Base-by-base conservation (phyloP, 2,797 vertebrate species). In the Tragelaphus eurycerus region DNA sequence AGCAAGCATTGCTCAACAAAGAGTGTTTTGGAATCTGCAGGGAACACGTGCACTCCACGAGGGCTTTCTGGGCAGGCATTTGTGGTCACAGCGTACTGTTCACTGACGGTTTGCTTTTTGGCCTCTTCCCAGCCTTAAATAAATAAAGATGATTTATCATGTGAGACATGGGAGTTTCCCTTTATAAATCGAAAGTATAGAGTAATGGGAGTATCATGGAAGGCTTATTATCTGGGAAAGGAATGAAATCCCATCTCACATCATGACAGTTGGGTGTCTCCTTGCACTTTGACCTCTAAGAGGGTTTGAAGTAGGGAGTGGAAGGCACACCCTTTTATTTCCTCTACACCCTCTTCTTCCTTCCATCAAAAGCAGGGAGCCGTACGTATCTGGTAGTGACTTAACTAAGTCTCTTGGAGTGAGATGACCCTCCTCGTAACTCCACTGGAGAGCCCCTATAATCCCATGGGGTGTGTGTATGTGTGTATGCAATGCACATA, bases 131-230 rank as follows among this genome's bases (percentile, higher is more conserved):
- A 89, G 71, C 23, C 55, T 71, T 50, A 54, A 85, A 48, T 88
- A 93, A 95, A 95, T 87, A 94, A 71, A 76, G 86, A 93, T 81
- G 88, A 93, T 85, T 94, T 88, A 90, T 74, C 83, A 54, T 9
- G 62, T 46, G 71, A 88, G 52, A 76, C n/a, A 9, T 52, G 54
- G 85, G 93, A 60, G 59, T 43, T 92, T 94, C 89, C 87, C 89
- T 64, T 67, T 84, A 13, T 78, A 87, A 50, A 85, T 54, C 1
- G 7, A 52, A 90, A 94, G 82, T 10, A 4, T 19, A 43, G 85
- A 50, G 57, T 57, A 13, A 54, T 19, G 55, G 89, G 83, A 74
- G 23, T 85, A 17, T 21, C 12, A 27, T 15, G 64, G 86, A 50
- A 43, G 74, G 50, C 48, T 52, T 4, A 15, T 34, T 38, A 50